Base-by-base conservation (phyloP, 2,113 vertebrate genomes). In the Ivindomyrus marchei region DNA sequence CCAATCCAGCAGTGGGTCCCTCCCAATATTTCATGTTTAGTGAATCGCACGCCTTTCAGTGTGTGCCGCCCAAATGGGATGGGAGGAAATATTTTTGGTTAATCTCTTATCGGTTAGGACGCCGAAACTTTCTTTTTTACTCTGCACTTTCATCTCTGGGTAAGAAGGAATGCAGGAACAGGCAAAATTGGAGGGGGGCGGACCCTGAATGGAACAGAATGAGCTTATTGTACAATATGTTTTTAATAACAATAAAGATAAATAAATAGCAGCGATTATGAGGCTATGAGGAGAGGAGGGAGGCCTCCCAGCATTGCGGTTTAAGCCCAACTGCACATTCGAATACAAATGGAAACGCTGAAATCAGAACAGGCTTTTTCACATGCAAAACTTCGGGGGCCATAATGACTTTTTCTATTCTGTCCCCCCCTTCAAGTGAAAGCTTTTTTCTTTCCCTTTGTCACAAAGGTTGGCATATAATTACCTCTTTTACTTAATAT, bases 401-500 rank as follows among this genome's bases (percentile, higher is more conserved):
- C 94, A 96, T 95, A 96, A 96, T 96, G 95, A 96, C 95, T 95
- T 96, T 94, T 94, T 94, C 94, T 94, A 95, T 95, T 95, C 95
- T 93, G 19, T 95, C 94, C 93, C 93, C 91, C 50, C 50, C 4
- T 96, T 96, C 95, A 95, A 94, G 90, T 92, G 91, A 93, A 94
- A 90, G 94, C 94, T 95, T 95, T 27, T 96, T 94, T 95, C 89
- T 91, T 93, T 93, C 87, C 94, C 93, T 95, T 96, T 96, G 95
- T 96, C 94, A 94, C 94, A 94, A 92, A 93, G 94, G 93, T 94
- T 94, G 94, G 95, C 95, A 95, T 96, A 96, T 96, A 96, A 96
- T 96, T 96, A 96, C 96, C 96, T 96, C 94, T 95, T 77, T 77
- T 95, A 94, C 94, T 96, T 96, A 96, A 96, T 96, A 96, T 96